These are phyloP conservation scores for Irena cyanogastra DNA, from an alignment of 2,113 vertebrate genomes.

Conservation along the genomic window DNA sequence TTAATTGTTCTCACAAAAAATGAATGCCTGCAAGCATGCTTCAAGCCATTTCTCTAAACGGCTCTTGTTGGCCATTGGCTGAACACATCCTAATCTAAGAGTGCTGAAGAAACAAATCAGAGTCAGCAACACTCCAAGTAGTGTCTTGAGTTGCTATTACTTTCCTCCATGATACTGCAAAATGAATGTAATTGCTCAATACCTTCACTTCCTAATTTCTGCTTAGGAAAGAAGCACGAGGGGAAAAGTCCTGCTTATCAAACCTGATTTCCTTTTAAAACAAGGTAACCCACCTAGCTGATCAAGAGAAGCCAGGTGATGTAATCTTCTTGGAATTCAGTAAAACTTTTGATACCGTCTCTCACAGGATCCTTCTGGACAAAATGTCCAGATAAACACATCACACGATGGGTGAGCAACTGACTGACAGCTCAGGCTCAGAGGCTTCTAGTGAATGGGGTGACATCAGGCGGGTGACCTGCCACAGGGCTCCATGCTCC, in stretches of 20 bases:
- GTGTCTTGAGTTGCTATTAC: not conserved
- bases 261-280: not conserved
- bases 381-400: not conserved
- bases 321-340: not conserved
- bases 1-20: not conserved
- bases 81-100: not conserved
- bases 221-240: not conserved
- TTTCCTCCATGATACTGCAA: not conserved
- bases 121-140: not conserved
- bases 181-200: not conserved
- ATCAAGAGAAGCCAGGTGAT: not conserved
- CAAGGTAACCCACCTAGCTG: not conserved
- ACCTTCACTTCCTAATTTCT: not conserved
- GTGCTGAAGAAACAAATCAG: not conserved
- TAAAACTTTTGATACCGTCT: not conserved
- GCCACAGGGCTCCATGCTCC: not conserved
- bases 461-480: not conserved
- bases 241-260: not conserved
- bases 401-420: not conserved
- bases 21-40: not conserved
- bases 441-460: not conserved
- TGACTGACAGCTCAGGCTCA: rapidly evolving
- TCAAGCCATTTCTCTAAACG: not conserved
- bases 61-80: not conserved
- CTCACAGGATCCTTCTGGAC: not conserved